These are phyloP conservation scores for Sibirionetta formosa DNA, from an alignment of 2,797 vertebrate genomes.

Conservation along the genomic window DNA sequence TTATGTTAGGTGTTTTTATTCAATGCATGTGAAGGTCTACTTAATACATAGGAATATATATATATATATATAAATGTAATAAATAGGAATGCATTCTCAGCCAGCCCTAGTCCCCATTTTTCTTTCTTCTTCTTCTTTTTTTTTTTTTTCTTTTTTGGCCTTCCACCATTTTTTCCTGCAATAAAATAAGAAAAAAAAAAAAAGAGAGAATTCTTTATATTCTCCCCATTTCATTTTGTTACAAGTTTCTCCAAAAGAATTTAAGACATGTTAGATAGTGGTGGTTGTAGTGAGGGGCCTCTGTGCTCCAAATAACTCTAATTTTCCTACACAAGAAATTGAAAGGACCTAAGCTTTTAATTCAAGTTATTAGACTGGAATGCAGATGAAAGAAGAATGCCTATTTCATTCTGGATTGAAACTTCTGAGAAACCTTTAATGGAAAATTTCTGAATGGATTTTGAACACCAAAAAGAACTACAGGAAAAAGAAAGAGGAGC, in stretches of 20 bases:
- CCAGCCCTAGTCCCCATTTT: not conserved
- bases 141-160: not conserved
- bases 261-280: not conserved
- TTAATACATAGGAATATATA: too few relatives aligned
- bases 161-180: not conserved
- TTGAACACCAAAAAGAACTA: not conserved
- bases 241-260: not conserved
- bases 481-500: not conserved
- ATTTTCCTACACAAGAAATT: not conserved
- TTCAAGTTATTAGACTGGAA: not conserved
- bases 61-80: not conserved
- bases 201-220: not conserved
- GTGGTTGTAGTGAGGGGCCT: not conserved
- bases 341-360: not conserved
- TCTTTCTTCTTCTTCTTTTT: not conserved
- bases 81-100: not conserved
- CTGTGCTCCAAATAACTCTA: not conserved
- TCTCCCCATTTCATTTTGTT: not conserved
- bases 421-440: constrained; percentile 14
- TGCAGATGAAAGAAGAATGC: not conserved
- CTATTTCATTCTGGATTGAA: not conserved
- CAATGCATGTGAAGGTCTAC: not conserved
- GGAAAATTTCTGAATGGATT: constrained; percentile 32
- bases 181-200: not conserved
- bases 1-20: not conserved